Base-by-base conservation (phyloP, 1,140 invertebrate species). In the Cydia fagiglandana region DNA sequence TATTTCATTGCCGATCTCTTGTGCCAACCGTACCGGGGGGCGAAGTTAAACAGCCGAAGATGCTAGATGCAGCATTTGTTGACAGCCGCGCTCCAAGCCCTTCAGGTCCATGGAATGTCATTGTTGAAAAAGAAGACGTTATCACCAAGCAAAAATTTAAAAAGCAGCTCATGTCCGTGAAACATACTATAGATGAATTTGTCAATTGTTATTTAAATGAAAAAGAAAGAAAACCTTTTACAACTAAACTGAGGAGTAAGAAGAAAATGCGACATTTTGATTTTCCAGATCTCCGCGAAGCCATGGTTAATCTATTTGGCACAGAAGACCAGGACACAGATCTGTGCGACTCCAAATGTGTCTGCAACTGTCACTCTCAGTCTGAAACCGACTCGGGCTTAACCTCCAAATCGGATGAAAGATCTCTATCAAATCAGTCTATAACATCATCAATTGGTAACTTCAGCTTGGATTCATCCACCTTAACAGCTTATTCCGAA, bases 361-460 rank as follows among this genome's bases (percentile, higher is more conserved):
- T 61, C 0, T 93, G 90, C 53, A 81, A 79, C 13, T 91, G 90
- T 66, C 87, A 88, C 50, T 56, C 77, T 10, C 75, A 82, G 2
- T 81, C 84, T 0, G 75, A 85, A 13, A 81, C 80, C 1, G 89
- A 92, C 64, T 88, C 86, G 0, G 90, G 82, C 6, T 9, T 87
- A 0, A 87, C 73, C 6, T 77, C 77, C 6, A 89, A 89, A 70
- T 80, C 79, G 9, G 78, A 86, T 6, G 83, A 85, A 9, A 75
- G 73, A 28, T 86, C 79, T 4, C 75, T 77, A 1, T 87, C 87
- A 0, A 80, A 82, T 38, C 81, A 83, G 24, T 84, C 85, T 0
- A 88, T 93, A 24, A 88, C 88, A 4, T 93, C 91, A 5, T 93
- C 91, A 0, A 88, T 91, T 9, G 91, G 91, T 2, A 91, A 93